Evolutionary conservation across 1,140 invertebrate genomes (phyloP).

Genomic region (Drosophila kepulauana): DNA sequence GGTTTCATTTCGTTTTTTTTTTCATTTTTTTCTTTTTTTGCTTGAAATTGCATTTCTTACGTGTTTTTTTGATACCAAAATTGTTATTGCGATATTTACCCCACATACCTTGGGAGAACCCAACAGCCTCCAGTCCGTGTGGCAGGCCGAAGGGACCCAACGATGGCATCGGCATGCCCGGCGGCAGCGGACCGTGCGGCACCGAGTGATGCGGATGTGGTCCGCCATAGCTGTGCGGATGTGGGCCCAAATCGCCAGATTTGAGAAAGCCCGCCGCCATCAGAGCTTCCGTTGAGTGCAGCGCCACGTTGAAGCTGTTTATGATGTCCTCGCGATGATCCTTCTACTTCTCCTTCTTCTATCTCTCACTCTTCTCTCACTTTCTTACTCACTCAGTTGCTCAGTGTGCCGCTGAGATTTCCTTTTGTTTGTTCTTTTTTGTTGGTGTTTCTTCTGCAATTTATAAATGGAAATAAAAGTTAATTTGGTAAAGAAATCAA

Average conservation of each 20-base stretch:
- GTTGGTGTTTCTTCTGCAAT: too few species aligned
- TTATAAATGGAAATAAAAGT: too few species aligned
- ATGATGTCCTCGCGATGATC: slow-evolving; percentile 29
- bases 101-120: slow-evolving; percentile 86
- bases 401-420: background rate
- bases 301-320: slow-evolving; percentile 82
- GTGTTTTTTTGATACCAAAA: slow-evolving; percentile 69
- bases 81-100: slow-evolving; percentile 84
- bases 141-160: slow-evolving; percentile 85
- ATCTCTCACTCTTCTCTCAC: background rate
- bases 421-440: background rate
- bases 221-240: slow-evolving; percentile 84
- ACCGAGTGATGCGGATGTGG: slow-evolving; percentile 84
- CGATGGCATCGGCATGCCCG: slow-evolving; percentile 84
- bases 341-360: slow-evolving; percentile 14
- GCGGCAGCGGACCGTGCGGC: slow-evolving; percentile 82
- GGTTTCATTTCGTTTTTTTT: too few species aligned
- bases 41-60: background rate
- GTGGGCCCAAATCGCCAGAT: slow-evolving; percentile 81
- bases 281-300: slow-evolving; percentile 84
- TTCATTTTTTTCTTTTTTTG: background rate
- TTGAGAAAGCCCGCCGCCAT: slow-evolving; percentile 85
- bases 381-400: background rate
- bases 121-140: slow-evolving; percentile 85
- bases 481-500: too few species aligned